A percentile compares a stretch with the other conserved stretches of the same genome.
These are phyloP conservation scores for Cariama cristata DNA, from an alignment of 2,113 vertebrate species.

Conservation along the genomic window DNA sequence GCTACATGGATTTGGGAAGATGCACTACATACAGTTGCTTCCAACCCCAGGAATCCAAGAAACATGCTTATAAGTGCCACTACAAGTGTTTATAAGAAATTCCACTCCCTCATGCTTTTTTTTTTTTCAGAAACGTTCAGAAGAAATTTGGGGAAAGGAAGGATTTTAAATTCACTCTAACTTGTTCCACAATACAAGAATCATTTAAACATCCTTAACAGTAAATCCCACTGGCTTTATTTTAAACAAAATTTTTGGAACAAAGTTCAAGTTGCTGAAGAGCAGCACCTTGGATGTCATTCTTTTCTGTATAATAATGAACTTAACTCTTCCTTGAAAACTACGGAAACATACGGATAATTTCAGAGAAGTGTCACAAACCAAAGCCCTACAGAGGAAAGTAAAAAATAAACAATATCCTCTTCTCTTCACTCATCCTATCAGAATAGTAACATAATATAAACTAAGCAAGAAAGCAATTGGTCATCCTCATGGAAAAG, in stretches of 20 bases:
- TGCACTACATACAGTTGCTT: not conserved
- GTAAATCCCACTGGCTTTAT: not conserved
- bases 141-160: not conserved
- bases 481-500: not conserved
- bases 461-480: not conserved
- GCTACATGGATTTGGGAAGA: not conserved
- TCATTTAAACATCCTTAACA: not conserved
- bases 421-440: not conserved
- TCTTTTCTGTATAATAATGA: not conserved
- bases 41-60: not conserved
- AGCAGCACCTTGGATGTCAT: not conserved
- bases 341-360: not conserved
- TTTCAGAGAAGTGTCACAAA: conserved; percentile 15
- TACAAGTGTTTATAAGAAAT: not conserved
- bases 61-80: not conserved
- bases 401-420: conserved; percentile 16
- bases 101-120: accelerated
- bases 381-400: not conserved
- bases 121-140: not conserved
- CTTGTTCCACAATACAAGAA: not conserved
- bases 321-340: not conserved
- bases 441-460: conserved; percentile 23
- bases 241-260: not conserved
- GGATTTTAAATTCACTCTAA: not conserved
- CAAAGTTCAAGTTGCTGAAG: not conserved